These are phyloP conservation scores for Pterostichus niger DNA, from an alignment of 2,888 invertebrate genomes.

Conservation along the genomic window DNA sequence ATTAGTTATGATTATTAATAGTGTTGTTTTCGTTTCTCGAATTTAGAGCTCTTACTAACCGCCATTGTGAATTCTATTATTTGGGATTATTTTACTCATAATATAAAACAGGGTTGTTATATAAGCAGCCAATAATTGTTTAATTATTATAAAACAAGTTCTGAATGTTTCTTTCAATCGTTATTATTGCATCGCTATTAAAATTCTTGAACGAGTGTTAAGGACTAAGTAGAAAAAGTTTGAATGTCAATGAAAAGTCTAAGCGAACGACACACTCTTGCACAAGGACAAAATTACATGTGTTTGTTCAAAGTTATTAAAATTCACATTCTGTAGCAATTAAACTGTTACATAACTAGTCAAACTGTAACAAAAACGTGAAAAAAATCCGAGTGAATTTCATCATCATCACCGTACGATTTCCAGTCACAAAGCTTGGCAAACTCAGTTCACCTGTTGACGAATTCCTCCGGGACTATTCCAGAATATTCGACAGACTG, in stretches of 20 bases:
- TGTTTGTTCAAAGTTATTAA: constrained; percentile 46
- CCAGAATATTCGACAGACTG: constrained; percentile 55
- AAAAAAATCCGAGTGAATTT: constrained; percentile 34
- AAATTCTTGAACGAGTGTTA: background rate
- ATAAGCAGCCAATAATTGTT: too few relatives aligned
- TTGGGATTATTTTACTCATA: too few relatives aligned
- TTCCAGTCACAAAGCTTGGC: constrained; percentile 2
- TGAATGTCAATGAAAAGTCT: constrained; percentile 48
- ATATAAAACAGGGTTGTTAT: too few relatives aligned
- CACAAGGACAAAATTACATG: constrained; percentile 44
- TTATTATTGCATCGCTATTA: background rate
- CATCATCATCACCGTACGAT: background rate
- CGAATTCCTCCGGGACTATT: constrained; percentile 48
- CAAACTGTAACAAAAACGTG: constrained; percentile 47
- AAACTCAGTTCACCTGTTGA: constrained; percentile 59
- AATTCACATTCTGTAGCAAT: constrained; percentile 50
- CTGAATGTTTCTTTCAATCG: too few relatives aligned
- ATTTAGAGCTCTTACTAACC: too few relatives aligned
- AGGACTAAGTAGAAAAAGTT: background rate
- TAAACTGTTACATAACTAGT: constrained; percentile 44
- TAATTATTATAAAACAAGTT: too few relatives aligned
- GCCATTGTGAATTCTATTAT: too few relatives aligned
- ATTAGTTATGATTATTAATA: too few relatives aligned
- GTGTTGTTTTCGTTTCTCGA: too few relatives aligned
- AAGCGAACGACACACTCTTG: constrained; percentile 22